A percentile compares a stretch with the other conserved stretches of the same genome.
Evolutionary conservation across 2,797 vertebrate genomes (phyloP).

Genomic region (Acipenser transmontanus): DNA sequence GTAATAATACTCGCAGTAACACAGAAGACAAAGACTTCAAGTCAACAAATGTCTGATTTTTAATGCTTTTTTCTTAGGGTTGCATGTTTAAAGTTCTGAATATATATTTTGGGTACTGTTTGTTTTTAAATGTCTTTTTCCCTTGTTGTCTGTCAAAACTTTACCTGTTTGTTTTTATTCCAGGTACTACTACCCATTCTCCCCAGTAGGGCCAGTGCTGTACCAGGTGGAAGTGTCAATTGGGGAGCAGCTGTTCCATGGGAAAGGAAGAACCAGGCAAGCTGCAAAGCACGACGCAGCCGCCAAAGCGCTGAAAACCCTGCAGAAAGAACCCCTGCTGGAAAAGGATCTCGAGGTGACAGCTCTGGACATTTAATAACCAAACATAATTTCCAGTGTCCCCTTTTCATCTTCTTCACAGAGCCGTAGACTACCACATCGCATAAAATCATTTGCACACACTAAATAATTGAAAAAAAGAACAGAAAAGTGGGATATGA

Average conservation of each 20-base stretch:
- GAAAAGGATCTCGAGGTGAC: constrained; percentile 72
- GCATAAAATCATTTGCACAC: background rate
- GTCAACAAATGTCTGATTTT: background rate
- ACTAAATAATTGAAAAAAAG: too few relatives aligned
- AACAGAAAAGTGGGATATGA: too few relatives aligned
- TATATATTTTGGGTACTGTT: too few relatives aligned
- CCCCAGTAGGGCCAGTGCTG: constrained; percentile 80
- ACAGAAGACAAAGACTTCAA: too few relatives aligned
- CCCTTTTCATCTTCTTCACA: too few relatives aligned
- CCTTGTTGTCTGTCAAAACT: background rate
- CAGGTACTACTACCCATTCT: constrained; percentile 97
- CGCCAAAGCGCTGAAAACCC: constrained; percentile 82
- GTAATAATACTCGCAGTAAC: background rate
- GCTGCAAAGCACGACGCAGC: constrained; percentile 90
- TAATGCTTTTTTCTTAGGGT: background rate
- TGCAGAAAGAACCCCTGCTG: constrained; percentile 86
- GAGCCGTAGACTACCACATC: background rate
- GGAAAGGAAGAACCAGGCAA: constrained; percentile 91
- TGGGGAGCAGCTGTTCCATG: constrained; percentile 90
- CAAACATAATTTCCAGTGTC: too few relatives aligned
- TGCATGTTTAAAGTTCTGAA: background rate
- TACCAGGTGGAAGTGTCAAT: constrained; percentile 95
- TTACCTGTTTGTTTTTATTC: constrained; percentile 15
- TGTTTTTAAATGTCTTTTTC: background rate
- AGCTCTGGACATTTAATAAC: background rate